Conservation (phyloP, 2,797 vertebrate species). For the Lacerta viridis region DNA sequence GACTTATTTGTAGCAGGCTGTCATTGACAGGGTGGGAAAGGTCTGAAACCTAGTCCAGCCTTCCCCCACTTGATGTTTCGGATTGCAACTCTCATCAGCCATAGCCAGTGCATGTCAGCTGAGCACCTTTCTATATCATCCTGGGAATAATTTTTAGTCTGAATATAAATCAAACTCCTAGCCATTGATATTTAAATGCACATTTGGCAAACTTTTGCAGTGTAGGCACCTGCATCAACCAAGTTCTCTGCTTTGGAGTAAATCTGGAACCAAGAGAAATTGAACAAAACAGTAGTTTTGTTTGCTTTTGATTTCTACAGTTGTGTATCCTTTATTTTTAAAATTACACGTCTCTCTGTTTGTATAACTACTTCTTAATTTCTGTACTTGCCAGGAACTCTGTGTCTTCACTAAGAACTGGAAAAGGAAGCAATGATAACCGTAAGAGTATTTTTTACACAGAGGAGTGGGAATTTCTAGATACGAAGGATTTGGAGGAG, state of each 20-base stretch:
- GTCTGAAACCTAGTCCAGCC: too few relatives aligned
- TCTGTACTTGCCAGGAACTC: conserved; percentile 86
- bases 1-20: background rate
- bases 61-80: too few relatives aligned
- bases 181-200: background rate
- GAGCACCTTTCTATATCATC: too few relatives aligned
- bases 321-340: background rate
- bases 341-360: background rate
- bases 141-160: background rate
- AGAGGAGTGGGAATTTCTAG: conserved; percentile 96
- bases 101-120: too few relatives aligned
- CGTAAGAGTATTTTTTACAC: conserved; percentile 94
- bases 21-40: background rate
- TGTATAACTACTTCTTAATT: background rate
- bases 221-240: too few relatives aligned
- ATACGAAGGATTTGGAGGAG: conserved; percentile 90
- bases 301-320: background rate
- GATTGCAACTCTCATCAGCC: too few relatives aligned
- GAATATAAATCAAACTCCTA: background rate
- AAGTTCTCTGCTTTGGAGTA: too few relatives aligned
- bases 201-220: background rate
- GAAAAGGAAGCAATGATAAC: conserved; percentile 84
- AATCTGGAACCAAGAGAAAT: background rate
- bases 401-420: conserved; percentile 90
- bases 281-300: background rate